phyloP scores from a whole-genome alignment of 1,140 invertebrate genomes.

The Listronotus oregonensis region DNA sequence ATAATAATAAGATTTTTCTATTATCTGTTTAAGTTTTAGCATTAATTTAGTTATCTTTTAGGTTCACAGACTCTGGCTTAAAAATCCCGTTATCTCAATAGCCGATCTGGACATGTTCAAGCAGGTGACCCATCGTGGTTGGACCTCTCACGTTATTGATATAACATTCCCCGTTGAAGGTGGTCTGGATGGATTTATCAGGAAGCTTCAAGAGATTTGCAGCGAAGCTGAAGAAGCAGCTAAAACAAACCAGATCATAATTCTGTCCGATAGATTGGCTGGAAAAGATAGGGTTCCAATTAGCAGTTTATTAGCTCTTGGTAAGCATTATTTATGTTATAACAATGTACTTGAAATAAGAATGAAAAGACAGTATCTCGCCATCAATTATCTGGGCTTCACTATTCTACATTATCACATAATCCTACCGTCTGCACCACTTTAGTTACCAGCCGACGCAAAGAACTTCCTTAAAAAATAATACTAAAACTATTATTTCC shows the following conservation, averaged over 20 bases:
- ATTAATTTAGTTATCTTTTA: constrained; percentile 1
- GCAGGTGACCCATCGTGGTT: constrained; percentile 82
- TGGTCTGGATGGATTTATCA: constrained; percentile 74
- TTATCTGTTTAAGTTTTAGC: too few species aligned
- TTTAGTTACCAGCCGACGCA: too few species aligned
- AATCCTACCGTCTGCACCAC: too few species aligned
- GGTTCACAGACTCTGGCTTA: constrained; percentile 90
- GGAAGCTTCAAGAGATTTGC: constrained; percentile 80
- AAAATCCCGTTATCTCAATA: constrained; percentile 93
- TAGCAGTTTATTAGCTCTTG: constrained; percentile 85
- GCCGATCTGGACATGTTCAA: constrained; percentile 88
- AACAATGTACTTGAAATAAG: not conserved
- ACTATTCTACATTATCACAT: too few species aligned
- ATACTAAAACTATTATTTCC: too few species aligned
- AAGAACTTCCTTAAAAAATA: too few species aligned
- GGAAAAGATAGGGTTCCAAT: constrained; percentile 75
- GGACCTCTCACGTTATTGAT: constrained; percentile 91
- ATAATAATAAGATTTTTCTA: too few species aligned
- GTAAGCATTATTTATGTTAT: constrained; percentile 44
- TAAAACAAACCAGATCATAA: constrained; percentile 82
- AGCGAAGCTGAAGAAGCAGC: constrained; percentile 83
- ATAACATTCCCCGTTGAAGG: constrained; percentile 80
- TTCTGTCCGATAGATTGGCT: constrained; percentile 81
- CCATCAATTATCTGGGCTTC: too few species aligned
- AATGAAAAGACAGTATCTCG: not conserved